phyloP scores from a whole-genome alignment of 2,797 vertebrate species.

The Siniperca obscura region DNA sequence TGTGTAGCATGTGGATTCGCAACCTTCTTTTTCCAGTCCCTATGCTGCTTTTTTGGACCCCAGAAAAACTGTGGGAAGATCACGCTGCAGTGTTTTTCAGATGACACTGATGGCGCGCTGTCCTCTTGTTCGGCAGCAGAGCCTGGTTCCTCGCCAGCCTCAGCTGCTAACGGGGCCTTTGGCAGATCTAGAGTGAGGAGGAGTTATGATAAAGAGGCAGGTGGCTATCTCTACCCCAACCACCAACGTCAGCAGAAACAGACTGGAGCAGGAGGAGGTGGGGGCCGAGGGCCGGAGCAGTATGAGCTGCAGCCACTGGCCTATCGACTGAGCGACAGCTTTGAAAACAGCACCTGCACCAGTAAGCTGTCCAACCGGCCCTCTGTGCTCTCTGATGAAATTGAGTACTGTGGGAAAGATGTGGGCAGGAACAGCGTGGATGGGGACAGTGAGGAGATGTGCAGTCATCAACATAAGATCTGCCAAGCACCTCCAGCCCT shows the following conservation, averaged over 20 bases:
- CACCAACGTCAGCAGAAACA: slow-evolving; percentile 79
- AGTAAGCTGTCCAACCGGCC: slow-evolving; percentile 97
- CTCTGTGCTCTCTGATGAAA: slow-evolving; percentile 95
- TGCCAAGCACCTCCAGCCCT: slow-evolving; percentile 85
- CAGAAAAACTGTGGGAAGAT: slow-evolving; percentile 94
- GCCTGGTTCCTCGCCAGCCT: slow-evolving; percentile 76
- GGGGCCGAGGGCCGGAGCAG: slow-evolving; percentile 87
- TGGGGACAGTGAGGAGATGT: slow-evolving; percentile 70
- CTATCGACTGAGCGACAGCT: slow-evolving; percentile 95
- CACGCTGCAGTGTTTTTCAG: slow-evolving; percentile 88
- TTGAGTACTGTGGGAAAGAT: slow-evolving; percentile 87
- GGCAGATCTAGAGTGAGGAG: slow-evolving; percentile 79
- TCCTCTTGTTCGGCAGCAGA: slow-evolving; percentile 75
- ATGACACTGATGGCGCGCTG: slow-evolving; percentile 71
- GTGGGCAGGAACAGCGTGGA: slow-evolving; percentile 66
- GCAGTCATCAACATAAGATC: slow-evolving; percentile 70
- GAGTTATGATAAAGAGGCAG: slow-evolving; percentile 80
- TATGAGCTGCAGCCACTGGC: slow-evolving; percentile 96
- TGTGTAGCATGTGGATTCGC: slow-evolving; percentile 97
- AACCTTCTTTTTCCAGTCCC: slow-evolving; percentile 97
- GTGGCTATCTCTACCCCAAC: slow-evolving; percentile 83
- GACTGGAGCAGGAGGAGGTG: slow-evolving; percentile 42
- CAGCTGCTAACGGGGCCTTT: slow-evolving; percentile 86
- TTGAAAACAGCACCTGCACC: slow-evolving; percentile 98
- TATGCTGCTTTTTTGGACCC: slow-evolving; percentile 98